Evolutionary conservation across 2,888 invertebrate genomes (phyloP).

Genomic region (Callimorpha dominula): DNA sequence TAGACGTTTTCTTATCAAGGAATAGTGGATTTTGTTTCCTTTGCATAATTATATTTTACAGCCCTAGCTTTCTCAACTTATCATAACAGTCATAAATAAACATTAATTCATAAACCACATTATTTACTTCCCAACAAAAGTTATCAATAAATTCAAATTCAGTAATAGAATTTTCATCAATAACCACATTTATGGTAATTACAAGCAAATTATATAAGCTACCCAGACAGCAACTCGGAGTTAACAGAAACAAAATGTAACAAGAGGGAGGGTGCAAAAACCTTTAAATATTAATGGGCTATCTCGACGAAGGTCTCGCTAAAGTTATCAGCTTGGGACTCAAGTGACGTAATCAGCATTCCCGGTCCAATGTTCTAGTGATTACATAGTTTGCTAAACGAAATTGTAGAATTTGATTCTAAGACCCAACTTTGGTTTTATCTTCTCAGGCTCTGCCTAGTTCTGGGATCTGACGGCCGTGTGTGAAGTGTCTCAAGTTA

Average conservation of each 20-base stretch:
- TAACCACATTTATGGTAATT: conserved; percentile 34
- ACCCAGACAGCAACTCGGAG: conserved; percentile 19
- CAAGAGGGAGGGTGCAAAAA: conserved; percentile 40
- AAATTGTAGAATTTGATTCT: not conserved
- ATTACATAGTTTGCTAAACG: conserved; percentile 26
- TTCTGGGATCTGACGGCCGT: too few relatives aligned
- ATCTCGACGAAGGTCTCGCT: conserved; percentile 38
- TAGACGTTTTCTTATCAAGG: too few relatives aligned
- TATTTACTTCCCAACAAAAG: conserved; percentile 4
- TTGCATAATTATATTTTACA: not conserved
- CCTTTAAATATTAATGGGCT: conserved; percentile 50
- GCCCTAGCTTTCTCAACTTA: not conserved
- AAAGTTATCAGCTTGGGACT: conserved; percentile 43
- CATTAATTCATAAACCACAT: not conserved
- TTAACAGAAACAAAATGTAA: conserved; percentile 44
- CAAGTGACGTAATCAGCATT: conserved; percentile 43
- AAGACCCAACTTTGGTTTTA: not conserved
- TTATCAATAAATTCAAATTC: conserved; percentile 12
- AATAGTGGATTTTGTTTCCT: too few relatives aligned
- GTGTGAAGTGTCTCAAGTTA: too few relatives aligned
- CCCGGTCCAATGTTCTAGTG: conserved; percentile 36
- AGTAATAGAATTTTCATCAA: conserved; percentile 5
- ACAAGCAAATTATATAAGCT: conserved; percentile 28
- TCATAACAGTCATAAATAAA: not conserved
- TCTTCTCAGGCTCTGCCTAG: too few relatives aligned